Percentiles rank a stretch among this genome's conserved stretches.
phyloP scores from a whole-genome alignment of 2,113 vertebrate genomes.

The Ascaphus truei region DNA sequence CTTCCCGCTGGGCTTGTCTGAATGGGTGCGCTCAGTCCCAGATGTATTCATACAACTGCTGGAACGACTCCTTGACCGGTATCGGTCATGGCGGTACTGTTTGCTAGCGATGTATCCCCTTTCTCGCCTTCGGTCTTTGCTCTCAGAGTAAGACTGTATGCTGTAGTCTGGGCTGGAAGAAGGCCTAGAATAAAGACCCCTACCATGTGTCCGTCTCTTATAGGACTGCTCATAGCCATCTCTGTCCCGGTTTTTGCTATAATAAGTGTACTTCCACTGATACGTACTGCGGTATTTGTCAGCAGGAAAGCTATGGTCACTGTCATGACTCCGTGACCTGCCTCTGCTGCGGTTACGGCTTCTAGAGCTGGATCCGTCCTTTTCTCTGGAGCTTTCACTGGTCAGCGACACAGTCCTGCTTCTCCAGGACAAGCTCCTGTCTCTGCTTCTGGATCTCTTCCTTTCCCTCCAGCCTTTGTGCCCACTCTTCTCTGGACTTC shows the following conservation, averaged over 20 bases:
- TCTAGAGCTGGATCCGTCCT: constrained; percentile 59
- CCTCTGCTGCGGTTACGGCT: constrained; percentile 60
- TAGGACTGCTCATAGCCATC: constrained; percentile 60
- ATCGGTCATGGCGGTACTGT: constrained; percentile 58
- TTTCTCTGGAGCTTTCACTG: constrained; percentile 58
- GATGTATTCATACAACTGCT: constrained; percentile 60
- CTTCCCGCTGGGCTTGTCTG: constrained; percentile 82
- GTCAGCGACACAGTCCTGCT: constrained; percentile 61
- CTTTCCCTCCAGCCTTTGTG: constrained; percentile 51
- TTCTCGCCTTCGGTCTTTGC: constrained; percentile 53
- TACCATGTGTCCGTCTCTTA: constrained; percentile 52
- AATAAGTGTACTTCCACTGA: constrained; percentile 65
- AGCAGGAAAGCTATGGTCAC: constrained; percentile 55
- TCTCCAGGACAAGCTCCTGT: constrained; percentile 54
- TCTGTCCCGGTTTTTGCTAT: constrained; percentile 58
- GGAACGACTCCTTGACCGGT: constrained; percentile 68
- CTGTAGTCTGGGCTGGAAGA: constrained; percentile 59
- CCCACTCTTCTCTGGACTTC: constrained; percentile 59
- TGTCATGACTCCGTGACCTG: constrained; percentile 62
- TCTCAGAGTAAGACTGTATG: constrained; percentile 60
- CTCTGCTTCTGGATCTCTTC: constrained; percentile 58
- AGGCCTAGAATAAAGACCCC: constrained; percentile 61
- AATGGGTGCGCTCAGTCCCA: constrained; percentile 51
- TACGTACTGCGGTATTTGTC: constrained; percentile 57
- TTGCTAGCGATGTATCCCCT: constrained; percentile 64